phyloP scores from a whole-genome alignment of 1,140 invertebrate species.

The Elymnias hypermnestra region DNA sequence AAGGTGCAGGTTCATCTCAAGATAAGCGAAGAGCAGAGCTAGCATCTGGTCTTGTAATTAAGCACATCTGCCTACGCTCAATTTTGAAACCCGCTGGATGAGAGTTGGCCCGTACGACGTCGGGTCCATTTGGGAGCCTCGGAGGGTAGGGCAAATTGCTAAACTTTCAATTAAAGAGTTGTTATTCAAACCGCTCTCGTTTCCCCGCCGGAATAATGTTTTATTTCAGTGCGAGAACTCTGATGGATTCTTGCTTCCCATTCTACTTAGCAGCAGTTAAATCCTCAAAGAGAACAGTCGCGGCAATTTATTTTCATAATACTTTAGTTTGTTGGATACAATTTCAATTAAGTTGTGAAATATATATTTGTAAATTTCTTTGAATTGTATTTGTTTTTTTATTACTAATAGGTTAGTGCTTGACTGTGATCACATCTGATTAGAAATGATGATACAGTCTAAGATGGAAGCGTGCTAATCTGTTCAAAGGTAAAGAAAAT shows the following conservation, averaged over 20 bases:
- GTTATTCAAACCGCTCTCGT: constrained; percentile 70
- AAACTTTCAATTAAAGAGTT: constrained; percentile 76
- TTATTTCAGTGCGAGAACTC: constrained; percentile 63
- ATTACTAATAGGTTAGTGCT: too few relatives aligned
- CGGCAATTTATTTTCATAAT: constrained; percentile 20
- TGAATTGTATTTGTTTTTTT: too few relatives aligned
- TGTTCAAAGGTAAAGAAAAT: too few relatives aligned
- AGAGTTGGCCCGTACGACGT: constrained; percentile 57
- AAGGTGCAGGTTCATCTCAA: constrained; percentile 36
- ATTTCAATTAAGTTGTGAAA: constrained; percentile 6
- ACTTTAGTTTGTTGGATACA: constrained; percentile 12
- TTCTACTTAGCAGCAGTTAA: constrained; percentile 41
- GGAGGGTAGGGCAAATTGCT: constrained; percentile 72
- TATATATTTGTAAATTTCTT: too few relatives aligned
- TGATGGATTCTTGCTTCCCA: constrained; percentile 52
- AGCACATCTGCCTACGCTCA: constrained; percentile 73
- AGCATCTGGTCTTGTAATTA: constrained; percentile 68
- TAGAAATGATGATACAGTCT: too few relatives aligned
- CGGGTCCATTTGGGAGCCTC: constrained; percentile 67
- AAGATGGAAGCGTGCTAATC: too few relatives aligned
- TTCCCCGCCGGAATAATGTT: constrained; percentile 62
- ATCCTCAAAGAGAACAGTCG: constrained; percentile 25
- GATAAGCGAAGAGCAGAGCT: constrained; percentile 33
- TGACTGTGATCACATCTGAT: too few relatives aligned
- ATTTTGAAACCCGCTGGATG: constrained; percentile 69